Conservation (phyloP, 2,113 vertebrate genomes). For the Chlorodrepanis virens region DNA sequence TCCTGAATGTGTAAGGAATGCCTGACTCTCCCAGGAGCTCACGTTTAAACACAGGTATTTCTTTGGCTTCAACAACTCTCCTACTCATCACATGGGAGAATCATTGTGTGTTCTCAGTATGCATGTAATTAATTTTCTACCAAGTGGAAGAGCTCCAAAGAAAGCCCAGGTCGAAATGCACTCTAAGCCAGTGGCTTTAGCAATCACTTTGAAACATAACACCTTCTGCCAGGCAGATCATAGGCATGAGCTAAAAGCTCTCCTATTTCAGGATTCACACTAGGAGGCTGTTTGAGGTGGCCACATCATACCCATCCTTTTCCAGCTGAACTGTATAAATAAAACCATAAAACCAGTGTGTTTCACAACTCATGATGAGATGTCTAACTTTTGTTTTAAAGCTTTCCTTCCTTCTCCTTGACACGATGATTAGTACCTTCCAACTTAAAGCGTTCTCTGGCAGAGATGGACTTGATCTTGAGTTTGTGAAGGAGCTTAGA, state of each 20-base stretch:
- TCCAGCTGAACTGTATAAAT: background rate
- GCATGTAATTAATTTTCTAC: conserved; percentile 33
- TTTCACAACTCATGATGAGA: background rate
- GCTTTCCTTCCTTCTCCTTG: background rate
- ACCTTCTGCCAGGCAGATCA: background rate
- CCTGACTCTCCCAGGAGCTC: background rate
- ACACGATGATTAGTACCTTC: background rate
- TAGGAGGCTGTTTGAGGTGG: background rate
- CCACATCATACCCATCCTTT: background rate
- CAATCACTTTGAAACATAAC: background rate
- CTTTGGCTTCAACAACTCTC: background rate
- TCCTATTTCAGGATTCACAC: background rate
- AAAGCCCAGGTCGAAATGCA: background rate
- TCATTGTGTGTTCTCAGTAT: background rate
- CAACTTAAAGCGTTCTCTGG: background rate
- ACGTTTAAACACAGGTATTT: background rate
- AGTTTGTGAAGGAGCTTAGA: background rate
- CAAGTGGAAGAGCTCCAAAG: conserved; percentile 34
- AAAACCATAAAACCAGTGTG: rapidly evolving
- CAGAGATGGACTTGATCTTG: background rate
- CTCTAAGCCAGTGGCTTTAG: background rate
- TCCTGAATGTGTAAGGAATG: background rate
- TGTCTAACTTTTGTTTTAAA: background rate
- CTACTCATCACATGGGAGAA: background rate
- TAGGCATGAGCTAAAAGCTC: background rate